phyloP scores from a whole-genome alignment of 2,113 vertebrate genomes.

The Ovibos moschatus region DNA sequence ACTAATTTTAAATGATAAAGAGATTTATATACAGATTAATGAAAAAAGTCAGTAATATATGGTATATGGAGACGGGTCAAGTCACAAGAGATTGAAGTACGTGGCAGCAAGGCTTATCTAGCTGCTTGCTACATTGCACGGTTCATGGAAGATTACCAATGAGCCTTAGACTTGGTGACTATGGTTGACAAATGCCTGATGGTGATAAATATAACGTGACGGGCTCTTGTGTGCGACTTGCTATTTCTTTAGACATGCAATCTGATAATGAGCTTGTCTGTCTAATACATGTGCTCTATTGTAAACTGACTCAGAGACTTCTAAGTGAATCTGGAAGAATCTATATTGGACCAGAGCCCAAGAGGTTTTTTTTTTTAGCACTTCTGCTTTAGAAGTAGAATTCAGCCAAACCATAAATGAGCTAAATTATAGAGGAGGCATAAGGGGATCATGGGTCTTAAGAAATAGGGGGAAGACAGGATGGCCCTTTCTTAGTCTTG shows the following conservation, averaged over 20 bases:
- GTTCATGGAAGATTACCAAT: conserved; percentile 21
- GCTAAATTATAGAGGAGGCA: neutral
- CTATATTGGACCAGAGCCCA: conserved; percentile 62
- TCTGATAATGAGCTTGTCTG: conserved; percentile 73
- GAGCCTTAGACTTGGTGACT: conserved; percentile 33
- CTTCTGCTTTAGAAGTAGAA: conserved; percentile 73
- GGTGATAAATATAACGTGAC: conserved; percentile 57
- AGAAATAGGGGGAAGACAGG: neutral
- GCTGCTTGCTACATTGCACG: neutral
- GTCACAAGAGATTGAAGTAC: neutral
- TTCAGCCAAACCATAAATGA: conserved; percentile 55
- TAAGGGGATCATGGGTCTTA: conserved; percentile 13
- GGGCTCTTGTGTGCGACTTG: conserved; percentile 46
- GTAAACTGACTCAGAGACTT: conserved; percentile 63
- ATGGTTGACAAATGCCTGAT: conserved; percentile 46
- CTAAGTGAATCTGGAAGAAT: conserved; percentile 73
- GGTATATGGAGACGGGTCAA: neutral
- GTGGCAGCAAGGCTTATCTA: neutral
- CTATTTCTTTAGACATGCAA: conserved; percentile 64
- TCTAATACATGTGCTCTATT: conserved; percentile 69
- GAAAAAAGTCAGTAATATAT: neutral
- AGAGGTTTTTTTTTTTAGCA: conserved; percentile 48
- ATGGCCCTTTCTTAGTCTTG: neutral
- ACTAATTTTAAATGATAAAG: neutral
- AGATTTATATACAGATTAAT: neutral